Base-by-base conservation (phyloP, 1,140 invertebrate genomes). In the Drosophila nannoptera region DNA sequence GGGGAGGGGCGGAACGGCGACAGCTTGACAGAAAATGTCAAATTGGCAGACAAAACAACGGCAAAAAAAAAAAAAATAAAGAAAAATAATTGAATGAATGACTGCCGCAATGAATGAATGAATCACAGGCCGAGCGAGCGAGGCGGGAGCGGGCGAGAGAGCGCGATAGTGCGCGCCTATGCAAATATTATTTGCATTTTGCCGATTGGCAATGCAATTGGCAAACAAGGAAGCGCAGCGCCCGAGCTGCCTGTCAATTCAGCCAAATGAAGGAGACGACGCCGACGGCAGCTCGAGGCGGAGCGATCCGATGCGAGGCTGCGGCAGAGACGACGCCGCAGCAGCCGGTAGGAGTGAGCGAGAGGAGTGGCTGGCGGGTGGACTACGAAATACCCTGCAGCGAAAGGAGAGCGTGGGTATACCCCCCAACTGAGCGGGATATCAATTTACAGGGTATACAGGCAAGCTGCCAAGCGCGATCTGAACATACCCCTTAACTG, bases 151-250 rank as follows among this genome's bases (percentile, higher is more conserved):
- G 58, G 29, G 54, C 72, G 40, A 72, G 53, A 60, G 69, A 53
- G 33, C 56, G 40, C 31, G 45, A 31, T 48, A 60, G 53, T 66
- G 55, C 55, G 29, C 16, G 52, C 32, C 60, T 60, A 81, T 83
- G 75, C 75, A 81, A 81, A 83, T 74, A 76, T 50, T 50, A 50
- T 22, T 22, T 50, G 48, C 66, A 73, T 46, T 68, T 52, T 60
- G 68, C 65, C 78, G 48, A 63, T 80, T 80, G 73, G 46, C 69
- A 81, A 81, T 81, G 73, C 68, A 76, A 81, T 73, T 77, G 77
- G 73, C 69, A 75, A 82, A 82, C 78, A 83, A 82, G 78, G 78
- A 82, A 82, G 75, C 75, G 66, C 68, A 67, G 40, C 40, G 3
- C 4, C 40, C n/a, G 9, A 14, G 31, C 36, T 31, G 45, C 46